Conservation (phyloP, 2,113 vertebrate species). For the Sporophila hypoxantha region DNA sequence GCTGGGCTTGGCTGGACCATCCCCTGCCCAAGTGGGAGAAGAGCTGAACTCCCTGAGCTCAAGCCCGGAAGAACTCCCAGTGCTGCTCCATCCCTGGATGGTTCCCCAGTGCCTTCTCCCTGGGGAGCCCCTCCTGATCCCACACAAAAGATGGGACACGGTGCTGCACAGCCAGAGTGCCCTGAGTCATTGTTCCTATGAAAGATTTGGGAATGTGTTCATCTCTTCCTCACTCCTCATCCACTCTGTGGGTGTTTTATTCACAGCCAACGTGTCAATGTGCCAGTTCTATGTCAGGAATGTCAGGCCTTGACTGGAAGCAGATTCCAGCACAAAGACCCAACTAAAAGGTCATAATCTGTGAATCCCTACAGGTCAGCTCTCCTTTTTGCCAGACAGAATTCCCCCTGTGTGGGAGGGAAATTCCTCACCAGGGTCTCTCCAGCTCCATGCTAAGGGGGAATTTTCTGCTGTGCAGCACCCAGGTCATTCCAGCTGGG, state of each 20-base stretch:
- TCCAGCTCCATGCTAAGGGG: fast-evolving
- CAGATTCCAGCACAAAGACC: not conserved
- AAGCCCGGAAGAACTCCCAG: not conserved
- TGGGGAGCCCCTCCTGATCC: not conserved
- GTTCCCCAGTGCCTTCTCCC: not conserved
- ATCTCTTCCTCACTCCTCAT: fast-evolving
- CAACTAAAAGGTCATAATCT: not conserved
- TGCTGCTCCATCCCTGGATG: not conserved
- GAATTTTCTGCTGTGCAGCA: not conserved
- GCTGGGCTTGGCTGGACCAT: not conserved
- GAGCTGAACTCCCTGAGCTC: not conserved
- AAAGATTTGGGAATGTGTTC: not conserved
- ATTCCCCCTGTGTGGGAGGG: not conserved
- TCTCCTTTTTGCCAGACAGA: not conserved
- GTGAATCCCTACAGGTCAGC: not conserved
- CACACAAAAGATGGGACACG: fast-evolving
- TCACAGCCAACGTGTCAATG: not conserved
- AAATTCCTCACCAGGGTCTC: not conserved
- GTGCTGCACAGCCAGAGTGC: not conserved
- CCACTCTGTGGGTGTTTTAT: not conserved
- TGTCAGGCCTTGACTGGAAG: not conserved
- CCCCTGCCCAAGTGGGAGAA: not conserved
- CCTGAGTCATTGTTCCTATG: fast-evolving
- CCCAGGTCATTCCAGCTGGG: not conserved
- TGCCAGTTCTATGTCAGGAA: not conserved